Conservation (phyloP, 2,888 invertebrate species). For the Teinopalpus imperialis region DNA sequence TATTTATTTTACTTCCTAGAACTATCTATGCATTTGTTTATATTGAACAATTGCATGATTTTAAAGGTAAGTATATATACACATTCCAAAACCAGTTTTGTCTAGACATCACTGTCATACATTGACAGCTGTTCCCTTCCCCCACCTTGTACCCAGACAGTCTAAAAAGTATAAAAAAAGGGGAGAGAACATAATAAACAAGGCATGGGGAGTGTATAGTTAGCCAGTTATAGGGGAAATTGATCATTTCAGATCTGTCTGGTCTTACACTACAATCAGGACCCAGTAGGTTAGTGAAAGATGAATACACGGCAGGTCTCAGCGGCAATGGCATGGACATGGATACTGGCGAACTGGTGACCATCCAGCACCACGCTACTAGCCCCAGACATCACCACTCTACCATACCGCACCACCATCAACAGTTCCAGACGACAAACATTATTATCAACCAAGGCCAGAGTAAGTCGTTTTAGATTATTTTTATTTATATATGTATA, state of each 20-base stretch:
- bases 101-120: slow-evolving; percentile 2
- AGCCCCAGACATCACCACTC: slow-evolving; percentile 74
- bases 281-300: slow-evolving; percentile 92
- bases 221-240: slow-evolving; percentile 18
- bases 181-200: not conserved
- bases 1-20: too few relatives aligned
- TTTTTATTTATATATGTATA: slow-evolving; percentile 19
- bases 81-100: slow-evolving; percentile 2
- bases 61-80: slow-evolving; percentile 2
- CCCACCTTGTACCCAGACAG: not conserved
- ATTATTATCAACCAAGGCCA: slow-evolving; percentile 76
- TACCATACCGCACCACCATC: slow-evolving; percentile 69
- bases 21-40: too few relatives aligned
- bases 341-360: slow-evolving; percentile 74
- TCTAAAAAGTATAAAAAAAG: not conserved
- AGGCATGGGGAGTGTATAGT: not conserved
- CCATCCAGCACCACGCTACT: slow-evolving; percentile 76
- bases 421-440: slow-evolving; percentile 69
- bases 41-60: not conserved
- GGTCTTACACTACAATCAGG: slow-evolving; percentile 94
- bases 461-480: slow-evolving; percentile 49
- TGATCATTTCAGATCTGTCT: slow-evolving; percentile 88
- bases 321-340: slow-evolving; percentile 82
- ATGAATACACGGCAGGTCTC: slow-evolving; percentile 93
- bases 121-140: not conserved